Evolutionary conservation across 2,113 vertebrate genomes (phyloP), one percentile per base, ranked within the genome.

Genomic region (Alectura lathami): DNA sequence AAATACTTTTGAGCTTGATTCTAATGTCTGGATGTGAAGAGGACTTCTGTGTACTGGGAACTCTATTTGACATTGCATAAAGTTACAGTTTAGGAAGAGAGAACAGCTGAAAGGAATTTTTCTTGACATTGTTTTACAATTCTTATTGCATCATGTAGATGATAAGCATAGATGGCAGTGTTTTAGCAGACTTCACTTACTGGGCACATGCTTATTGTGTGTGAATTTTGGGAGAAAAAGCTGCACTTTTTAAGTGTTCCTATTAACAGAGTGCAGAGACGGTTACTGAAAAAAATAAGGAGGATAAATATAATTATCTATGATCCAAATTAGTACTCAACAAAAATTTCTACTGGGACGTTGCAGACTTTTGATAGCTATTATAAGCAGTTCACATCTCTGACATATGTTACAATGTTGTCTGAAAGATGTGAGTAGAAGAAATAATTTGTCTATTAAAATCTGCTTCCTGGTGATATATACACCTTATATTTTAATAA

Each of bases 171-270:
- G 23, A 32, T 40, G 24, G 40, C 76, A 51, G 6, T 83, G 29
- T 36, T 70, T 69, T 67, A 79, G 42, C 27, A 48, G 0, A 34
- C 16, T 83, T 45, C 30, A 54, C 29, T 9, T 17, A 38, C 67
- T 80, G 20, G 26, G 21, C 47, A 17, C 7, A 3, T 67, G 48
- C 16, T 63, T 86, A 5, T 30, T 57, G 43, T 53, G 57, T 29
- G 42, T 48, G n/a, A 72, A 43, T 63, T 62, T 38, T 42, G 30
- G 56, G 16, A 43, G 64, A 78, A 59, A 50, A 26, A 34, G 5
- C n/a, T 70, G 18, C 5, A 0, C 0, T 0, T 64, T 42, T 63
- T 42, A 53, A 60, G 15, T 66, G 42, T 63, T 17, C 3, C 20
- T 70, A 0, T 83, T 32, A 86, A 17, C 36, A 20, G 27, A 78